Conservation (phyloP, 2,113 vertebrate species). For the Tetrax tetrax region DNA sequence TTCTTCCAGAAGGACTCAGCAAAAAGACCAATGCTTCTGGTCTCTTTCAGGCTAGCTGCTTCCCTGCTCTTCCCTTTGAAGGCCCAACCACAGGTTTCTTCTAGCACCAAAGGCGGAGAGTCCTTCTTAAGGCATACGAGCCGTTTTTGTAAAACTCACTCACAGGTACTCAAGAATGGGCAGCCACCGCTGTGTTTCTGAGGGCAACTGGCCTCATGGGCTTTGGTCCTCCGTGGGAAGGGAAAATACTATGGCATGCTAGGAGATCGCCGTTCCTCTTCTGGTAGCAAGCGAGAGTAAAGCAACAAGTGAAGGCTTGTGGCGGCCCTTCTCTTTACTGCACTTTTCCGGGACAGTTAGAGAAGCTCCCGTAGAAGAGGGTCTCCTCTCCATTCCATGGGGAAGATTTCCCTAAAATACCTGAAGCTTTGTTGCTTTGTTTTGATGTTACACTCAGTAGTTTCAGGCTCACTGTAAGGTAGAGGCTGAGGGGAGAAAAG, state of each 20-base stretch:
- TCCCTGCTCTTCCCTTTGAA: neutral
- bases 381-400: neutral
- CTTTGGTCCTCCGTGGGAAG: neutral
- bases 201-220: neutral
- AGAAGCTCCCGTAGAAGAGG: neutral
- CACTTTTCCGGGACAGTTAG: neutral
- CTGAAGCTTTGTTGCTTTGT: neutral
- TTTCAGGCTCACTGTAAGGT: neutral
- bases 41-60: neutral
- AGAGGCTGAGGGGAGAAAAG: neutral
- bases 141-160: accelerated
- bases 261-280: neutral
- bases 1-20: neutral
- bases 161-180: neutral
- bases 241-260: neutral
- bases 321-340: neutral
- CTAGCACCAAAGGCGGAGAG: neutral
- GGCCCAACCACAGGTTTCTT: neutral
- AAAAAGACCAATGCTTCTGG: neutral
- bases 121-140: accelerated
- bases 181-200: neutral
- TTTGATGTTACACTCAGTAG: neutral
- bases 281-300: neutral
- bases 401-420: neutral
- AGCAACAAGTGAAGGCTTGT: neutral